A percentile compares a stretch with the other conserved stretches of the same genome.
Evolutionary conservation across 2,888 invertebrate species (phyloP).

Genomic region (Oscheius onirici): DNA sequence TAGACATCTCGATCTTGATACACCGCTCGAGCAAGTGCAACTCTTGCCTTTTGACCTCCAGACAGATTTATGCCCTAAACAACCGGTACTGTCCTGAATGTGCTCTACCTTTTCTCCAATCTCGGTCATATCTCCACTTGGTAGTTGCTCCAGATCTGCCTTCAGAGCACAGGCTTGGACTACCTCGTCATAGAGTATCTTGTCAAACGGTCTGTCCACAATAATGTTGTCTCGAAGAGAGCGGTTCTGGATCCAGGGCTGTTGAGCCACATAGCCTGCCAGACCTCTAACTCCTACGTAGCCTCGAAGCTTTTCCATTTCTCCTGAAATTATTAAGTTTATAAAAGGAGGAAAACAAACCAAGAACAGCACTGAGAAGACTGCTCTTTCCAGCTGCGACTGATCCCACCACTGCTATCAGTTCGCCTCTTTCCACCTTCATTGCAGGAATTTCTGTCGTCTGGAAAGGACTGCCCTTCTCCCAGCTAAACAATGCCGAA

Average conservation of each 20-base stretch:
- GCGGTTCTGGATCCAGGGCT: conserved; percentile 98
- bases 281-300: conserved; percentile 73
- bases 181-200: conserved; percentile 28
- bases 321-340: conserved; percentile 72
- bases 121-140: conserved; percentile 66
- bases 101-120: conserved; percentile 67
- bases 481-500: conserved; percentile 46
- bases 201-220: conserved; percentile 36
- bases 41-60: conserved; percentile 77
- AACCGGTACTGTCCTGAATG: too few relatives aligned
- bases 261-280: conserved; percentile 88
- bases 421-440: conserved; percentile 37
- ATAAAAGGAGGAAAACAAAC: conserved; percentile 28
- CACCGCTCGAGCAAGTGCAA: conserved; percentile 88
- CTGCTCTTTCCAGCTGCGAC: conserved; percentile 58
- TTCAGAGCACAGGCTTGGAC: conserved; percentile 58
- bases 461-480: conserved; percentile 31
- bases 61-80: conserved; percentile 69
- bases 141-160: conserved; percentile 60
- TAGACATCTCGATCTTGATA: conserved; percentile 88
- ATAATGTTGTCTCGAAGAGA: conserved; percentile 39
- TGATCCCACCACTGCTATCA: conserved; percentile 47
- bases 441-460: conserved; percentile 40
- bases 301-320: conserved; percentile 75
- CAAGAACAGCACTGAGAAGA: conserved; percentile 48